phyloP scores from a whole-genome alignment of 2,797 vertebrate genomes.

The Masticophis lateralis region DNA sequence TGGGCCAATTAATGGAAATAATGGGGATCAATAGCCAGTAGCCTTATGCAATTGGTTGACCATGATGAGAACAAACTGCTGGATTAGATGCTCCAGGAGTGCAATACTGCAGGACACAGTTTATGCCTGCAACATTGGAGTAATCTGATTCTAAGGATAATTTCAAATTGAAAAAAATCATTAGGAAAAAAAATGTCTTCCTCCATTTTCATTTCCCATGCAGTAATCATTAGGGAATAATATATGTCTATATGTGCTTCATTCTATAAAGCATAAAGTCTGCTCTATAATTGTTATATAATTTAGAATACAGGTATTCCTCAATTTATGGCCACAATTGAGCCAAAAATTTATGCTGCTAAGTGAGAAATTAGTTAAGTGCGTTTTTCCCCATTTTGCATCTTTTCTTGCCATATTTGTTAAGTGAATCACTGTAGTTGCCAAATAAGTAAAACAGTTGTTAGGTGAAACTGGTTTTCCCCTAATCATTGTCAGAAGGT shows the following conservation, averaged over 20 bases:
- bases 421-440: not conserved
- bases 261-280: not conserved
- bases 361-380: not conserved
- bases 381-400: not conserved
- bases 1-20: not conserved
- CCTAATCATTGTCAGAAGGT: not conserved
- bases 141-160: not conserved
- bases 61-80: not conserved
- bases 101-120: not conserved
- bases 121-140: not conserved
- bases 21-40: not conserved
- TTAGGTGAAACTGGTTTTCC: not conserved
- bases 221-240: not conserved
- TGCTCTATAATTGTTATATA: not conserved
- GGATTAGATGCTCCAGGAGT: not conserved
- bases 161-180: not conserved
- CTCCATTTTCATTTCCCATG: not conserved
- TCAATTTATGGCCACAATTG: not conserved
- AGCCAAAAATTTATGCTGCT: not conserved
- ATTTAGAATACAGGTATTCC: not conserved
- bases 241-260: not conserved
- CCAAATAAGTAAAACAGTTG: not conserved
- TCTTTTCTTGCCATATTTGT: not conserved
- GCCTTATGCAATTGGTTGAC: not conserved
- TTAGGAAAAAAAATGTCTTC: not conserved